These are phyloP conservation scores for Rhinopomastus cyanomelas DNA, from an alignment of 2,113 vertebrate species.

Conservation along the genomic window DNA sequence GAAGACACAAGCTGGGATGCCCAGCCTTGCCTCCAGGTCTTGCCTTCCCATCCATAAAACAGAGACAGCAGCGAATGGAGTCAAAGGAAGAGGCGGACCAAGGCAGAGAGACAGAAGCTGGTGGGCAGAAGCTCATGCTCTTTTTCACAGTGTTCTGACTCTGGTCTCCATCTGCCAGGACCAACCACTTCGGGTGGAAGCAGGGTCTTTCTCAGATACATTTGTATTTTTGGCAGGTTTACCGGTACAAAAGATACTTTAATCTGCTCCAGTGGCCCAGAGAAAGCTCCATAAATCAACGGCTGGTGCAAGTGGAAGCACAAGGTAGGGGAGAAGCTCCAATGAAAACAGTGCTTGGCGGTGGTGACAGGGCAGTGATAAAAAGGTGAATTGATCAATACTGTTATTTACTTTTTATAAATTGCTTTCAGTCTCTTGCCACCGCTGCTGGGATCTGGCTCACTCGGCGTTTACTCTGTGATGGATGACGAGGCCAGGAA, in stretches of 20 bases:
- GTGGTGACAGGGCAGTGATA: slow-evolving; percentile 45
- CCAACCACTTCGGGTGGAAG: background rate
- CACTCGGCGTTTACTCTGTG: slow-evolving; percentile 35
- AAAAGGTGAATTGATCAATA: slow-evolving; percentile 65
- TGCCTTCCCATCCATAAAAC: background rate
- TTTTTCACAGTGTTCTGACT: background rate
- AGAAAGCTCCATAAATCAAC: slow-evolving; percentile 43
- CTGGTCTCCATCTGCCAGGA: background rate
- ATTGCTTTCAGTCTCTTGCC: slow-evolving; percentile 39
- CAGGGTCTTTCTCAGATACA: background rate
- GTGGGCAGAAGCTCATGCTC: background rate
- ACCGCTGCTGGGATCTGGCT: slow-evolving; percentile 41
- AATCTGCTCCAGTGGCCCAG: background rate
- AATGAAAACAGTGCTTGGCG: background rate
- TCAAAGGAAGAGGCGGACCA: background rate
- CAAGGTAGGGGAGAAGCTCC: background rate
- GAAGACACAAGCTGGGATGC: background rate
- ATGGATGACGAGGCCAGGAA: slow-evolving; percentile 61
- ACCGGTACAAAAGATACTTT: background rate
- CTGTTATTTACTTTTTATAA: slow-evolving; percentile 69
- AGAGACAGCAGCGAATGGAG: background rate
- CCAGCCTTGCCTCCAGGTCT: background rate
- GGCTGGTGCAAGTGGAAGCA: background rate
- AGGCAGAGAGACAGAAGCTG: background rate
- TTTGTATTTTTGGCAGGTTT: background rate